phyloP scores from a whole-genome alignment of 2,797 vertebrate genomes.

The Pampus argenteus region DNA sequence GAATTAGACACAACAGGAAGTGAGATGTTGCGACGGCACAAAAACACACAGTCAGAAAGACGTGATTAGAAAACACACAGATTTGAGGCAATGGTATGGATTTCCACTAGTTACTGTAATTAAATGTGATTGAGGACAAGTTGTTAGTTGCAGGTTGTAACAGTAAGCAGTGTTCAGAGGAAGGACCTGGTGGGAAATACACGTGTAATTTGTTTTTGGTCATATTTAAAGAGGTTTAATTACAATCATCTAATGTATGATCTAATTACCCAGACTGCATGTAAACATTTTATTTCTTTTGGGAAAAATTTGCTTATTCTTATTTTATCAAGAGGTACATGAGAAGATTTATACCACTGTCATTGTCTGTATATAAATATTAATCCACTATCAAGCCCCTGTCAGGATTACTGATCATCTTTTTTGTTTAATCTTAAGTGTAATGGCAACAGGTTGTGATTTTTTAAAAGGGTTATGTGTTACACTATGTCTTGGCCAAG shows the following conservation, averaged over 20 bases:
- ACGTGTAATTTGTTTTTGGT: background rate
- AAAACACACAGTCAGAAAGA: background rate
- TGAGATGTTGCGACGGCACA: background rate
- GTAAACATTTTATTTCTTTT: no score
- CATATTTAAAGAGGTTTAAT: slow-evolving; percentile 1
- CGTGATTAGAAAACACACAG: background rate
- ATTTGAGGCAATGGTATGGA: background rate
- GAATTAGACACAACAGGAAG: background rate
- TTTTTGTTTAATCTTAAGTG: background rate
- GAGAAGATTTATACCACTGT: background rate
- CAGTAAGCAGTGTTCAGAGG: background rate
- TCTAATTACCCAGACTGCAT: background rate
- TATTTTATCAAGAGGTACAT: no score
- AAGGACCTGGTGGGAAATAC: background rate
- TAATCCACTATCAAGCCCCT: background rate
- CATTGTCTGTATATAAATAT: background rate
- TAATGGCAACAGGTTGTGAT: background rate
- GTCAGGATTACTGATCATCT: background rate
- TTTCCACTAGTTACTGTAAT: background rate
- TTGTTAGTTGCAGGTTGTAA: no score
- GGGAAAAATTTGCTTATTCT: background rate
- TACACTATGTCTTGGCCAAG: background rate
- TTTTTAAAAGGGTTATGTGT: background rate
- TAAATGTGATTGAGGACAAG: background rate
- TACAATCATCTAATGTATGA: slow-evolving; percentile 6